Percentiles rank a stretch among this genome's conserved stretches.
Conservation (phyloP, 2,113 vertebrate genomes). For the Chamaea fasciata region DNA sequence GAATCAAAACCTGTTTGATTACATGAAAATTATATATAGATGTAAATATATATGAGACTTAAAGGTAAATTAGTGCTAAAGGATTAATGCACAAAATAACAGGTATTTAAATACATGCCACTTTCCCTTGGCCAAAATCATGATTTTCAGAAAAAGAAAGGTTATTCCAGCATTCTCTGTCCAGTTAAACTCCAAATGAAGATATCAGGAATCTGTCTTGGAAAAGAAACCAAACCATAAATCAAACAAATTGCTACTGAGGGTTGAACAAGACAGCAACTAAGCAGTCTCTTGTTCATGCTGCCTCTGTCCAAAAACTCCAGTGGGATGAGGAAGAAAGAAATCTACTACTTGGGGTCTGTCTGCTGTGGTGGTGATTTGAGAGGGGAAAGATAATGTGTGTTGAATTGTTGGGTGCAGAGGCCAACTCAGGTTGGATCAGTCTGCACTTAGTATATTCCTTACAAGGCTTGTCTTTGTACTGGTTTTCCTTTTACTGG, state of each 20-base stretch:
- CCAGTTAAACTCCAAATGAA: neutral
- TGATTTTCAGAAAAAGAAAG: neutral
- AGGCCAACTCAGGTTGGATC: neutral
- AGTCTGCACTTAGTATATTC: neutral
- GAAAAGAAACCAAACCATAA: neutral
- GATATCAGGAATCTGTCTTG: neutral
- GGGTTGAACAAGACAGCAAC: neutral
- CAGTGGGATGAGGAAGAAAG: fast-evolving
- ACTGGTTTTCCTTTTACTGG: neutral
- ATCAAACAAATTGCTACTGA: fast-evolving
- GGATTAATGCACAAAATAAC: neutral
- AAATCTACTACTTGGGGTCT: neutral
- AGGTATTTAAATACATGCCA: neutral
- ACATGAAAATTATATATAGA: neutral
- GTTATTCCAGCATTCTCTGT: neutral
- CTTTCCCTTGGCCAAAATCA: neutral
- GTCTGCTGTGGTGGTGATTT: neutral
- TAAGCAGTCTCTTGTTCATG: neutral
- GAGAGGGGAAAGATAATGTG: neutral
- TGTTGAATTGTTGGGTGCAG: neutral
- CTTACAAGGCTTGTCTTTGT: neutral
- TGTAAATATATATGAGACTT: neutral
- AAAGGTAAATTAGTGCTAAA: neutral
- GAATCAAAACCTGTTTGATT: neutral
- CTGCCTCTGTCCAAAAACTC: neutral